Conservation (phyloP, 2,113 vertebrate species). For the Silurus asotus region DNA sequence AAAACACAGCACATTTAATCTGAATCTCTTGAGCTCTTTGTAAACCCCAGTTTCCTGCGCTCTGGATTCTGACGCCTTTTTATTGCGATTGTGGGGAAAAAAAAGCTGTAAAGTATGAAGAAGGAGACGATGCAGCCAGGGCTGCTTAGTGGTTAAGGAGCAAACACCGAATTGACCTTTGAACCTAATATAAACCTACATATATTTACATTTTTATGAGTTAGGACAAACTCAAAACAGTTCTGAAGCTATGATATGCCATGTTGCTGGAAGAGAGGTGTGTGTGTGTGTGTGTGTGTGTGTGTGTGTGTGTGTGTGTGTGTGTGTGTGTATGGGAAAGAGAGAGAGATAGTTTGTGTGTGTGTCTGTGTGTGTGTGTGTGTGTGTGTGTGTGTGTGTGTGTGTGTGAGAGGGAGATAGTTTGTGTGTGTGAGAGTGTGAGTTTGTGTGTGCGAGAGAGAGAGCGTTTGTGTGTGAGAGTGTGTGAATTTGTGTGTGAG, state of each 20-base stretch:
- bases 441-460: too few relatives aligned
- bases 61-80: background rate
- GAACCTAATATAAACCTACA: background rate
- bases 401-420: background rate
- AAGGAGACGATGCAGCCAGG: background rate
- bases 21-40: background rate
- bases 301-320: too few relatives aligned
- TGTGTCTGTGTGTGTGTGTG: background rate
- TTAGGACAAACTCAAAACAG: background rate
- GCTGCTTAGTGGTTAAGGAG: background rate
- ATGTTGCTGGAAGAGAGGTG: too few relatives aligned
- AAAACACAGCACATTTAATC: background rate
- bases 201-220: background rate
- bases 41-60: background rate
- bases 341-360: too few relatives aligned
- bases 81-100: too few relatives aligned
- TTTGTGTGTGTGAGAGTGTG: too few relatives aligned
- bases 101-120: background rate
- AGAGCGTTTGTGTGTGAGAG: too few relatives aligned
- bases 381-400: background rate
- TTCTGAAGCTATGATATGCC: background rate
- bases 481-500: background rate
- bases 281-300: too few relatives aligned
- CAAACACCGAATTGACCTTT: background rate
- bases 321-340: too few relatives aligned